Percentiles rank a stretch among this genome's conserved stretches.
Conservation (phyloP, 35 echinoderm and acorn worm species). For the Nesometra sesokonis region DNA sequence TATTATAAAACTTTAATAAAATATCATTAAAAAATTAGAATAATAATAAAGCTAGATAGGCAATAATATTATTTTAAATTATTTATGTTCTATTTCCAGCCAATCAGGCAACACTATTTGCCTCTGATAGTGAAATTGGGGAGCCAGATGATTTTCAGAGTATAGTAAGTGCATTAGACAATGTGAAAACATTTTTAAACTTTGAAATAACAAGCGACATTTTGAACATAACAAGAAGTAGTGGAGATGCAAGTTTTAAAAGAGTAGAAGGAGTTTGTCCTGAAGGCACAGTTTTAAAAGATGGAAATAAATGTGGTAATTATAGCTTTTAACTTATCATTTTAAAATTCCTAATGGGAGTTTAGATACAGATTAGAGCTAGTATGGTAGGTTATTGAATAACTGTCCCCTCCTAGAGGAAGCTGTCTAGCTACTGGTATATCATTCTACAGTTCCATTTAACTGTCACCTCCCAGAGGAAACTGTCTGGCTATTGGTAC, state of each 20-base stretch:
- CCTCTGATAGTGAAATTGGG: background rate
- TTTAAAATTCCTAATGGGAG: too few species aligned
- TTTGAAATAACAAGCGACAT: background rate
- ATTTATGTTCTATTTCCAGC: background rate
- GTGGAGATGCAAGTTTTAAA: background rate
- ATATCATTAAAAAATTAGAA: too few species aligned
- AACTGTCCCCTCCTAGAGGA: too few species aligned
- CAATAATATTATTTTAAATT: too few species aligned
- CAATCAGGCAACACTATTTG: background rate
- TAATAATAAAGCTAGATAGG: too few species aligned
- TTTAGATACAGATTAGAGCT: too few species aligned
- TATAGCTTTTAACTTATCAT: background rate
- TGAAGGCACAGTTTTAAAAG: constrained; percentile 6
- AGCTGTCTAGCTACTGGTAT: too few species aligned
- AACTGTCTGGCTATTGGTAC: too few species aligned
- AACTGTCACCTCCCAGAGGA: too few species aligned
- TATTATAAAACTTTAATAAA: too few species aligned
- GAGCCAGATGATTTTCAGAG: background rate
- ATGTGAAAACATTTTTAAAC: background rate
- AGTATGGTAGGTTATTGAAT: too few species aligned
- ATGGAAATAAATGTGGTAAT: constrained; percentile 16
- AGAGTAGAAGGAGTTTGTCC: background rate
- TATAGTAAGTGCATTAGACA: background rate
- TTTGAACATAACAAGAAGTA: background rate
- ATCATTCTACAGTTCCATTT: too few species aligned